A percentile compares a stretch with the other conserved stretches of the same genome.
Evolutionary conservation across 1,140 invertebrate genomes (phyloP).

Genomic region (Heliconius eleuchia): DNA sequence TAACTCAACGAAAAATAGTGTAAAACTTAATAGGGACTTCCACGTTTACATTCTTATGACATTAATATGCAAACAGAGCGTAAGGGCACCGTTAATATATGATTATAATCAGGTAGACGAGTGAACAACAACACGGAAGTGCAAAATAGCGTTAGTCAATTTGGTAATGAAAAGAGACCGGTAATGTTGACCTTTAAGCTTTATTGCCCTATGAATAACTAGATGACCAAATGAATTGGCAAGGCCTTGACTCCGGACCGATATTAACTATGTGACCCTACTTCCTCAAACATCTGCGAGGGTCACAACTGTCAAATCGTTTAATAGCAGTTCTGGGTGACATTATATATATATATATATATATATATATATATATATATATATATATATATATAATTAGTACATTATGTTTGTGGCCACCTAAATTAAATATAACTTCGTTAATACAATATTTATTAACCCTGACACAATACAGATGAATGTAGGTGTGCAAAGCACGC

Average conservation of each 20-base stretch:
- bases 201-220: constrained; percentile 71
- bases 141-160: constrained; percentile 42
- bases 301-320: constrained; percentile 46
- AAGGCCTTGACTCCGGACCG: constrained; percentile 73
- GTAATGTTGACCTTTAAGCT: constrained; percentile 57
- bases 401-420: background rate
- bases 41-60: constrained; percentile 66
- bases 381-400: too few relatives aligned
- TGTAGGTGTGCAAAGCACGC: constrained; percentile 48
- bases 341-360: background rate
- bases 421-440: constrained; percentile 21
- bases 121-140: constrained; percentile 36
- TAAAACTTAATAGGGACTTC: constrained; percentile 58
- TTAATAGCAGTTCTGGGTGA: background rate
- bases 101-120: constrained; percentile 24
- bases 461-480: constrained; percentile 57
- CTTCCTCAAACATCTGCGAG: constrained; percentile 67
- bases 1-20: constrained; percentile 72
- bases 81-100: constrained; percentile 21
- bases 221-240: constrained; percentile 72
- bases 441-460: constrained; percentile 60
- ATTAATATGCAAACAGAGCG: constrained; percentile 67
- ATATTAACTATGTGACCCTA: constrained; percentile 74
- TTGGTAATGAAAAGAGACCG: constrained; percentile 48
- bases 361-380: too few relatives aligned